Conservation (phyloP, 2,888 invertebrate genomes). For the Himalopsyche kuldschensis region DNA sequence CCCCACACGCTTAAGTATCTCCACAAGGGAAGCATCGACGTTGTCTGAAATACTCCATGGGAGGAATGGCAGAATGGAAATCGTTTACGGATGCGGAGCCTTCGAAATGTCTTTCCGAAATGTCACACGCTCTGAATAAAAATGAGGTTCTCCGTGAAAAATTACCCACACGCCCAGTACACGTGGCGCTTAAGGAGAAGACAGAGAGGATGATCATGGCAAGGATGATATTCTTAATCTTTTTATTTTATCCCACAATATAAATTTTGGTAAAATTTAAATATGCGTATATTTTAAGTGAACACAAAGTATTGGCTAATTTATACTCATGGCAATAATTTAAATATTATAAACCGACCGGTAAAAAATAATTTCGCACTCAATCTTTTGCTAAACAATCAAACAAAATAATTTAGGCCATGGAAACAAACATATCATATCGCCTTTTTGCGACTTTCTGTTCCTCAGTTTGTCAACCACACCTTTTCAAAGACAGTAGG, state of each 20-base stretch:
- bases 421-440: no score
- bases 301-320: no score
- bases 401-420: no score
- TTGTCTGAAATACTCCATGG: neutral
- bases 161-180: slow-evolving; percentile 30
- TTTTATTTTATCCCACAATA: neutral
- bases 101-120: slow-evolving; percentile 40
- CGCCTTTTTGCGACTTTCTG: no score
- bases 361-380: no score
- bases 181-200: slow-evolving; percentile 11
- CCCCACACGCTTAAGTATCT: neutral
- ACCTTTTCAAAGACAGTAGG: no score
- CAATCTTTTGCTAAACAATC: no score
- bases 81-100: slow-evolving; percentile 38
- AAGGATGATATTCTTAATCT: neutral
- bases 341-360: no score
- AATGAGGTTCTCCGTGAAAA: slow-evolving; percentile 39
- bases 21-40: slow-evolving; percentile 3
- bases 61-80: slow-evolving; percentile 29
- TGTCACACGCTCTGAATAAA: slow-evolving; percentile 39
- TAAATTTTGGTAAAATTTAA: neutral
- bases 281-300: no score
- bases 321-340: no score
- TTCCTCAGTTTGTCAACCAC: no score
- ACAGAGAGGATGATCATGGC: neutral